These are phyloP conservation scores for Carassius carassius DNA, from an alignment of 2,113 vertebrate species.

Conservation along the genomic window DNA sequence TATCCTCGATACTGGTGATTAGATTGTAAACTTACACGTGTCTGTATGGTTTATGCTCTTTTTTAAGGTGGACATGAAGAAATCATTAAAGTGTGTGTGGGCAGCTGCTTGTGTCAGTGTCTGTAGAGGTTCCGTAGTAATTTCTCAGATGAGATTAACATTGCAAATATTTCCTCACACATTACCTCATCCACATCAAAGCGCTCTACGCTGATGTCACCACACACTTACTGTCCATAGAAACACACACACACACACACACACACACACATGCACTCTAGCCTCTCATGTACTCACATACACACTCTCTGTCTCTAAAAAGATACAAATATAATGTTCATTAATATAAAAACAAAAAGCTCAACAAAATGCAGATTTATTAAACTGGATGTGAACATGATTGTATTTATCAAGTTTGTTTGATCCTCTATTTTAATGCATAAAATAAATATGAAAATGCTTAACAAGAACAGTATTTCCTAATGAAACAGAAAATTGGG, in stretches of 20 bases:
- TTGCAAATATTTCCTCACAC: slow-evolving; percentile 75
- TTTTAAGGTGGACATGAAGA: background rate
- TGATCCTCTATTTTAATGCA: background rate
- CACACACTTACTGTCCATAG: slow-evolving; percentile 69
- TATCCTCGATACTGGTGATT: slow-evolving; percentile 1
- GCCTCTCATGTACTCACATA: background rate
- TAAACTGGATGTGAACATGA: background rate
- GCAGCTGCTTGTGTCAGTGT: background rate
- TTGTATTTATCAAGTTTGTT: background rate
- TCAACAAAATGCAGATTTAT: background rate
- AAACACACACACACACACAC: slow-evolving; percentile 66
- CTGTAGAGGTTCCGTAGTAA: slow-evolving; percentile 21
- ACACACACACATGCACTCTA: slow-evolving; percentile 46
- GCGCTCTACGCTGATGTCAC: slow-evolving; percentile 70
- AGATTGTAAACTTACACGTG: background rate
- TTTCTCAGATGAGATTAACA: slow-evolving; percentile 69
- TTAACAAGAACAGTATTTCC: background rate
- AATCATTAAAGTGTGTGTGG: background rate
- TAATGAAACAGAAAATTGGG: background rate
- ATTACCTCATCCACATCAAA: slow-evolving; percentile 80
- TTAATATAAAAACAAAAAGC: background rate
- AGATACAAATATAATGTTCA: background rate
- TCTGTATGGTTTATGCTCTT: background rate
- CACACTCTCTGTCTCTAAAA: slow-evolving; percentile 10
- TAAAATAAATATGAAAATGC: background rate